These are phyloP conservation scores for Rallus limicola DNA, from an alignment of 2,113 vertebrate species.

Conservation along the genomic window DNA sequence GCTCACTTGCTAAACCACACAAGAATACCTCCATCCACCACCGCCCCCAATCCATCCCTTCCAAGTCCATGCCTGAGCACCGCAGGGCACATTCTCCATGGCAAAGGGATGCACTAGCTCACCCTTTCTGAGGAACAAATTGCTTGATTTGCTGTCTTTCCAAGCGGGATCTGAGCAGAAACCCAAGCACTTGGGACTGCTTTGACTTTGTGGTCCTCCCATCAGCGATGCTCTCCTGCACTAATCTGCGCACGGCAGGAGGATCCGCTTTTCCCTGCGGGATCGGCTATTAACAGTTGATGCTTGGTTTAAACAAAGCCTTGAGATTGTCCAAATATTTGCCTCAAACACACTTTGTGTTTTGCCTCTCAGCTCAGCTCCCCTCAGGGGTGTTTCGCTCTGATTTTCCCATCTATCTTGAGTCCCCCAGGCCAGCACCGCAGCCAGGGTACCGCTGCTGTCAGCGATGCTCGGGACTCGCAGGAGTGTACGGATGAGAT, in stretches of 20 bases:
- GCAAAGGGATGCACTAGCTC: rapidly evolving
- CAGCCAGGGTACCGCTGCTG: not conserved
- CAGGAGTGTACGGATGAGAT: not conserved
- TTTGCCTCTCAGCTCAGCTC: slow-evolving; percentile 1
- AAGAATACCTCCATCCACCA: not conserved
- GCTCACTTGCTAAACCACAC: rapidly evolving
- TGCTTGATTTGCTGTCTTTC: not conserved
- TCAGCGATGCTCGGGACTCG: not conserved
- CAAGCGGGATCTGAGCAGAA: not conserved
- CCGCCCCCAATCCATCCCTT: not conserved
- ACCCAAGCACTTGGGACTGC: not conserved
- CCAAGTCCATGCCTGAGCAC: rapidly evolving
- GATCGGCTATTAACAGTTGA: slow-evolving; percentile 40
- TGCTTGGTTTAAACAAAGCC: slow-evolving; percentile 52
- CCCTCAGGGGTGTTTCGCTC: not conserved
- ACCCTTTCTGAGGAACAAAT: not conserved
- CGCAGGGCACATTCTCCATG: rapidly evolving
- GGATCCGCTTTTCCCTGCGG: slow-evolving; percentile 26
- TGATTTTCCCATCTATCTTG: not conserved
- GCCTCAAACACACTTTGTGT: slow-evolving; percentile 14
- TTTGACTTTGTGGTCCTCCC: not conserved
- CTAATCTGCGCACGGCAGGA: slow-evolving; percentile 29
- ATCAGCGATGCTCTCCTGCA: not conserved
- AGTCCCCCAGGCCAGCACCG: not conserved
- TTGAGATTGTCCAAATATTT: slow-evolving; percentile 67